Conservation (phyloP, 2,888 invertebrate genomes). For the Bellardia bayeri region DNA sequence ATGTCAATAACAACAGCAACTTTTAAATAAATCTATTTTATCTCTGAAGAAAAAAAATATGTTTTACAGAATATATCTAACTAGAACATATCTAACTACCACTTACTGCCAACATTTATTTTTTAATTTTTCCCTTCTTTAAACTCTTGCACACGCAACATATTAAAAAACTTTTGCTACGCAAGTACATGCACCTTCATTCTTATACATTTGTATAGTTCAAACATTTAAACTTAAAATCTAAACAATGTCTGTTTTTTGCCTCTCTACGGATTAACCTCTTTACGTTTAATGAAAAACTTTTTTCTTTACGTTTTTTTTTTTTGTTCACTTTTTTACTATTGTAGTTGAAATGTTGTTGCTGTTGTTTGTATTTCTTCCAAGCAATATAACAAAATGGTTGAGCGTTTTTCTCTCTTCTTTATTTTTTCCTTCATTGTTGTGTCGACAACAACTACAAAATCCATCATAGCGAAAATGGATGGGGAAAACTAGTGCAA, state of each 20-base stretch:
- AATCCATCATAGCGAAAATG: constrained; percentile 12
- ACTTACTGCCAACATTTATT: constrained; percentile 26
- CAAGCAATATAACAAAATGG: constrained; percentile 55
- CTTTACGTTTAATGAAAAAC: constrained; percentile 69
- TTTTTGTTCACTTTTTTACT: neutral
- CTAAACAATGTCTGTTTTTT: constrained; percentile 55
- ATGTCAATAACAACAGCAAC: constrained; percentile 12
- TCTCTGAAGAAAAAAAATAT: neutral
- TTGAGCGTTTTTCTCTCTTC: constrained; percentile 22
- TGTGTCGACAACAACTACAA: constrained; percentile 4
- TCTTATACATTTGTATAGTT: neutral
- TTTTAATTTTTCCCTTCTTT: no score
- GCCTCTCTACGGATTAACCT: constrained; percentile 66
- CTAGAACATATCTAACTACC: constrained; percentile 28
- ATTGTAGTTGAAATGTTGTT: constrained; percentile 28
- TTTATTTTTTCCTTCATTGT: neutral
- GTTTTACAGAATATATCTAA: neutral
- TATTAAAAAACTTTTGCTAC: neutral
- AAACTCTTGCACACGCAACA: neutral
- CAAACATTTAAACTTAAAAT: constrained; percentile 26
- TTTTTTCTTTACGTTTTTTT: constrained; percentile 19
- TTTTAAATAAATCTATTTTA: neutral
- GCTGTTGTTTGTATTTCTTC: constrained; percentile 52
- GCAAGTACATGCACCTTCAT: neutral
- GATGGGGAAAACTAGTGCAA: constrained; percentile 25